Base-by-base conservation (phyloP, 2,113 vertebrate species). In the Uropsilus gracilis region DNA sequence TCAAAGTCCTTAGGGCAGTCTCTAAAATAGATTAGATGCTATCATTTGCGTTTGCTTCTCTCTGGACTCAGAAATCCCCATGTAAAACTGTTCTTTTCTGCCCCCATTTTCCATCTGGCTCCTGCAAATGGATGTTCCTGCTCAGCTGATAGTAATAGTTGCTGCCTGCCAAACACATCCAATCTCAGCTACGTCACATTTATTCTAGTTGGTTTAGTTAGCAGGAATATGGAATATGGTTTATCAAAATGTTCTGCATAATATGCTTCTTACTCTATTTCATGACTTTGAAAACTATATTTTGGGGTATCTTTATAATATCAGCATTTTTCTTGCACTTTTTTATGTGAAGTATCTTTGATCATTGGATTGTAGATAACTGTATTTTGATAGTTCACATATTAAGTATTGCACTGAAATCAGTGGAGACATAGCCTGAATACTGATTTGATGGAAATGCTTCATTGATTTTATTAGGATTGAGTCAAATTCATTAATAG, bases 401-500 rank as follows among this genome's bases (percentile, higher is more conserved):
- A 37, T 63, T 89, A 95, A 93, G 76, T 71, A 81, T 95, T 83
- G 63, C 84, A 59, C 48, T 82, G 53, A 77, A 95, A 89, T 96
- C 93, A 59, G 39, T 82, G 84, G 69, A 71, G 42, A 76, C 39
- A 63, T 53, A 57, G 26, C 89, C 69, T 81, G 95, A 96, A 96
- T 94, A 75, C 93, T 82, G 71, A 97, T 96, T 91, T 85, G 89
- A 94, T 89, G 93, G 94, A 81, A 96, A 96, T 90, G 89, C 89
- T 91, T 91, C 96, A 93, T 46, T 93, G 94, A 93, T 94, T 97
- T 96, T 89, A 82, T 55, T 95, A 89, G 75, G 78, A 77, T 86
- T 87, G 71, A 91, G 93, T 89, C 89, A 95, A 95, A 91, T 94
- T 97, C 86, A 96, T 97, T 96, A 96, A 68, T 34, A 89, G 61